A percentile compares a stretch with the other conserved stretches of the same genome.
Evolutionary conservation across 2,888 invertebrate species (phyloP).

Genomic region (Callimorpha dominula): DNA sequence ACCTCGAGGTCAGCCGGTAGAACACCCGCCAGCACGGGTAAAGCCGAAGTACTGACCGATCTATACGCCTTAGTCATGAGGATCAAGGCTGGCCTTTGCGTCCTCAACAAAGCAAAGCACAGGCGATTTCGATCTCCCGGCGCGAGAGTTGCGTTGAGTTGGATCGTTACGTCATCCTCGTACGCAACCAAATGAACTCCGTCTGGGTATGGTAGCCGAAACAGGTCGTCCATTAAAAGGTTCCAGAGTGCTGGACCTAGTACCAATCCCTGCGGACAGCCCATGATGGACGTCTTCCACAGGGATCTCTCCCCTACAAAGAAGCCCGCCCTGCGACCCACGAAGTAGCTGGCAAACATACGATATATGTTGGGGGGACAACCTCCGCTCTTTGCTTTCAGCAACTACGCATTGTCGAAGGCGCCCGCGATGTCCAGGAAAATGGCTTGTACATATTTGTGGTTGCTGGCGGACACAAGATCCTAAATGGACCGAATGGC

Average conservation of each 20-base stretch:
- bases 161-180: conserved; percentile 47
- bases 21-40: conserved; percentile 5
- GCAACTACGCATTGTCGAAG: conserved; percentile 52
- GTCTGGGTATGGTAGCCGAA: conserved; percentile 35
- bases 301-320: conserved; percentile 2
- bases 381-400: conserved; percentile 44
- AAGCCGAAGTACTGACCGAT: too few relatives aligned
- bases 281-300: conserved; percentile 34
- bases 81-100: too few relatives aligned
- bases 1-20: conserved; percentile 39
- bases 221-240: conserved; percentile 44
- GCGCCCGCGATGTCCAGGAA: conserved; percentile 48
- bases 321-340: conserved; percentile 30
- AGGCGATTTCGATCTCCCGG: conserved; percentile 53
- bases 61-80: too few relatives aligned
- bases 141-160: conserved; percentile 28
- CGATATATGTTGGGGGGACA: neutral
- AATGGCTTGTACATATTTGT: conserved; percentile 34
- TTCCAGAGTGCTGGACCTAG: conserved; percentile 46
- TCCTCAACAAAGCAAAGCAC: conserved; percentile 11
- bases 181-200: conserved; percentile 37
- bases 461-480: conserved; percentile 47
- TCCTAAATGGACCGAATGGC: conserved; percentile 59
- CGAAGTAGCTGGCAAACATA: conserved; percentile 36
- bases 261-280: conserved; percentile 48